phyloP scores from a whole-genome alignment of 2,888 invertebrate species.

The Cephus spinipes region DNA sequence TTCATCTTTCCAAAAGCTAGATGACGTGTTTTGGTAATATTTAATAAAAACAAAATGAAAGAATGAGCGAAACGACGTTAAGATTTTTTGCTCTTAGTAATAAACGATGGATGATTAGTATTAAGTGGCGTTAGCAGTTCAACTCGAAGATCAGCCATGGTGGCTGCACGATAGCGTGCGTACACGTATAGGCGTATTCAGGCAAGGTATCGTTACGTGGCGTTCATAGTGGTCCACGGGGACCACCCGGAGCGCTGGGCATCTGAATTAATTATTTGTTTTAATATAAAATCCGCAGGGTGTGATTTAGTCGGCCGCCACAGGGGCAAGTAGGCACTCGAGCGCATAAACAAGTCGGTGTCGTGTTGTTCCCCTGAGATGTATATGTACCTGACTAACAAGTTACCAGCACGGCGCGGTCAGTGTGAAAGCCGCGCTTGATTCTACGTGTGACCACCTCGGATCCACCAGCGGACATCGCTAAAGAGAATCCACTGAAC shows the following conservation, averaged over 20 bases:
- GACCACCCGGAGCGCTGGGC: constrained; percentile 62
- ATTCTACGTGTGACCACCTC: constrained; percentile 12
- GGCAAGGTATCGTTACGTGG: constrained; percentile 27
- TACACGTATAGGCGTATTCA: constrained; percentile 13
- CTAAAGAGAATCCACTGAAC: constrained; percentile 33
- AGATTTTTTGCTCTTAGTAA: background rate
- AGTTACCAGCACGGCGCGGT: constrained; percentile 41
- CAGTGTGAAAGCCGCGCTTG: constrained; percentile 35
- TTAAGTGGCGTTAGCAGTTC: background rate
- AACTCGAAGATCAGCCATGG: background rate
- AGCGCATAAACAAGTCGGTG: constrained; percentile 62
- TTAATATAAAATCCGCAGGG: constrained; percentile 65
- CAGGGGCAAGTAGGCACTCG: constrained; percentile 48
- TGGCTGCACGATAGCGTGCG: background rate
- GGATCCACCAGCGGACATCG: constrained; percentile 3
- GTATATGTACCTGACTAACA: constrained; percentile 42
- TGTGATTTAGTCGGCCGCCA: constrained; percentile 64
- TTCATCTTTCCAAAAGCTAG: background rate
- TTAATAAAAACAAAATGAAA: background rate
- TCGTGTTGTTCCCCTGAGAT: constrained; percentile 48
- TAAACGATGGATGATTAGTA: background rate
- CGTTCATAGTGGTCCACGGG: constrained; percentile 17
- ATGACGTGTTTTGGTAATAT: background rate
- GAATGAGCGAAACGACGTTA: background rate
- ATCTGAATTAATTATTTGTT: constrained; percentile 66